Evolutionary conservation across 2,888 invertebrate genomes (phyloP).

Genomic region (Syrista parreyssii): DNA sequence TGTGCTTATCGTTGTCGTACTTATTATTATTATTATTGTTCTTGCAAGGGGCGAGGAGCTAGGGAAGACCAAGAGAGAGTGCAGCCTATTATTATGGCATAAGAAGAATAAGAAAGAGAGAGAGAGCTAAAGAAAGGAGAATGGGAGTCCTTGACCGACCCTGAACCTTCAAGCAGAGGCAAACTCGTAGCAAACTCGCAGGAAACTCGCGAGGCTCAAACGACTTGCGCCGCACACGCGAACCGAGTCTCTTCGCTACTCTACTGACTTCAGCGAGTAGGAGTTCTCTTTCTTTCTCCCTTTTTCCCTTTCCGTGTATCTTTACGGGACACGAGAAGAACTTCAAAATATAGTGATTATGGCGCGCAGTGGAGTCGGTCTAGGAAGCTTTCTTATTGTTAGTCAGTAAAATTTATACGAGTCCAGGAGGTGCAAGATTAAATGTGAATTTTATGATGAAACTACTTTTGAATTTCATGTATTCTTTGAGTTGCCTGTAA

Average conservation of each 20-base stretch:
- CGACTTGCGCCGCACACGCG: conserved; percentile 9
- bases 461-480: not conserved
- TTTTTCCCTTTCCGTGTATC: not conserved
- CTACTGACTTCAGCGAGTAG: not conserved
- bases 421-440: not conserved
- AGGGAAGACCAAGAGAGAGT: not conserved
- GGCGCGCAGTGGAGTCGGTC: conserved; percentile 10
- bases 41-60: not conserved
- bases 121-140: conserved; percentile 8
- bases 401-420: not conserved
- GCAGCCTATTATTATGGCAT: not conserved
- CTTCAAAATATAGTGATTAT: conserved; percentile 56
- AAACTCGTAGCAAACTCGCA: conserved; percentile 37
- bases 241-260: not conserved
- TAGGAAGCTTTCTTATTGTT: not conserved
- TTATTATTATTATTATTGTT: not conserved
- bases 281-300: not conserved
- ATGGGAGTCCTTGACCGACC: conserved; percentile 65
- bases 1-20: not conserved
- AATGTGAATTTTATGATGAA: not conserved
- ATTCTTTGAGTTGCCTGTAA: not conserved
- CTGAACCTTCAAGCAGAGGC: conserved; percentile 60
- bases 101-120: not conserved
- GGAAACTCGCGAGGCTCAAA: conserved; percentile 27
- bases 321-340: conserved; percentile 23